These are phyloP conservation scores for Ianthella basta DNA, from an alignment of 37 sponge, comb jelly and placozoan species.

Conservation along the genomic window DNA sequence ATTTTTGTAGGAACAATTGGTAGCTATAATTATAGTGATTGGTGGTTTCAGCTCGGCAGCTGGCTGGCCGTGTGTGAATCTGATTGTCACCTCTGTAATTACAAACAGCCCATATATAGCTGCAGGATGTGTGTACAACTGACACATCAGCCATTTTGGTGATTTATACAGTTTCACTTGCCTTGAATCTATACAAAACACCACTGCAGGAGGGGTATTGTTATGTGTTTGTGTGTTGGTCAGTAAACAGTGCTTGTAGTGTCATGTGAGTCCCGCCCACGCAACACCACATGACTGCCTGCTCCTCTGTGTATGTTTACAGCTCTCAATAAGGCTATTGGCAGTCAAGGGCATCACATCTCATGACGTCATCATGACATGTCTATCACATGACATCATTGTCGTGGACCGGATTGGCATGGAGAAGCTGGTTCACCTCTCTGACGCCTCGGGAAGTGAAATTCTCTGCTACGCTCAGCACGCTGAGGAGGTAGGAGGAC, in stretches of 20 bases:
- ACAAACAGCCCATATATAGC: no score
- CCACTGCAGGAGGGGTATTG: no score
- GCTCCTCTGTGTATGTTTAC: background rate
- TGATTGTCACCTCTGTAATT: no score
- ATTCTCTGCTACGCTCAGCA: background rate
- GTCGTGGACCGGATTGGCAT: background rate
- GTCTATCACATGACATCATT: conserved; percentile 15
- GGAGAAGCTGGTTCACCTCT: background rate
- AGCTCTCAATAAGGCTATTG: background rate
- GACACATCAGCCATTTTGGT: no score
- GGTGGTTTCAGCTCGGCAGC: background rate
- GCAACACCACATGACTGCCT: background rate
- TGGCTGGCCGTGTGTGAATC: no score
- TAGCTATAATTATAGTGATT: background rate
- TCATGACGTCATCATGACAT: background rate
- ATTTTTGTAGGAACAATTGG: no score
- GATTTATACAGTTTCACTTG: no score
- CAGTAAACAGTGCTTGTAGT: no score
- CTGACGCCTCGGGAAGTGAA: background rate
- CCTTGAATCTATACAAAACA: no score
- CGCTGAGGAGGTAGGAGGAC: conserved; percentile 25
- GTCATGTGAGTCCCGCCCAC: no score
- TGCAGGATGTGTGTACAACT: no score
- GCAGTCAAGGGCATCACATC: background rate
- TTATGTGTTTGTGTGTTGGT: no score